A percentile compares a stretch with the other conserved stretches of the same genome.
phyloP scores from a whole-genome alignment of 2,888 invertebrate genomes.

The Gandaritis pyraliata region DNA sequence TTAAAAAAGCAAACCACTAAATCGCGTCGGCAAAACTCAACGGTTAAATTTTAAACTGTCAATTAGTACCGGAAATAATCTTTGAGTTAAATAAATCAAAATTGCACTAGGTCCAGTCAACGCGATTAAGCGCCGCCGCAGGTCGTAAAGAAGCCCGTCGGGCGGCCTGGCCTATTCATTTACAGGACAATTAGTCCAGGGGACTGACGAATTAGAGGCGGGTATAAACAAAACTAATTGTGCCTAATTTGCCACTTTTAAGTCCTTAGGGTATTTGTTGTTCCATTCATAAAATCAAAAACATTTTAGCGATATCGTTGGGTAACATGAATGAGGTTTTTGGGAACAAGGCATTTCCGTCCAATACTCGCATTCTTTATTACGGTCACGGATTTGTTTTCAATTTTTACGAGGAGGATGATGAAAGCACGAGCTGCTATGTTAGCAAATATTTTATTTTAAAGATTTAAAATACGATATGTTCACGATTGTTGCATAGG shows the following conservation, averaged over 20 bases:
- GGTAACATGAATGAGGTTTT: constrained; percentile 39
- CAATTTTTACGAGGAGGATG: constrained; percentile 13
- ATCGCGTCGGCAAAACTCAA: constrained; percentile 26
- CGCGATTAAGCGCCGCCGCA: constrained; percentile 57
- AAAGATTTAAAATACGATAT: too few species aligned
- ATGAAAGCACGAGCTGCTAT: constrained; percentile 13
- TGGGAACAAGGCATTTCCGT: constrained; percentile 42
- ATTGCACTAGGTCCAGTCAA: constrained; percentile 66
- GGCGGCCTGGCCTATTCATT: constrained; percentile 61
- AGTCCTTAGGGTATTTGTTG: constrained; percentile 35
- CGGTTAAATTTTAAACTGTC: constrained; percentile 52
- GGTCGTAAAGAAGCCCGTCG: constrained; percentile 59
- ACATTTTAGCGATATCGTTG: constrained; percentile 29
- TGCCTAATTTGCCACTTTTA: constrained; percentile 53
- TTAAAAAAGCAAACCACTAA: background rate
- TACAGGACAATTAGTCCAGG: constrained; percentile 27
- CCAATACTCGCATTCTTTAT: constrained; percentile 34
- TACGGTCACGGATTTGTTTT: constrained; percentile 29
- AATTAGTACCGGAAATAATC: constrained; percentile 78
- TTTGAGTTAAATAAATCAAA: constrained; percentile 78
- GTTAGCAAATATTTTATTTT: too few species aligned
- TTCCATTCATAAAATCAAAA: constrained; percentile 42
- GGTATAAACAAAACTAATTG: constrained; percentile 55
- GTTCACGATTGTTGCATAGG: too few species aligned
- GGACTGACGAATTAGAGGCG: constrained; percentile 58